Conservation (phyloP, 2,113 vertebrate genomes). For the Apeltes quadracus region DNA sequence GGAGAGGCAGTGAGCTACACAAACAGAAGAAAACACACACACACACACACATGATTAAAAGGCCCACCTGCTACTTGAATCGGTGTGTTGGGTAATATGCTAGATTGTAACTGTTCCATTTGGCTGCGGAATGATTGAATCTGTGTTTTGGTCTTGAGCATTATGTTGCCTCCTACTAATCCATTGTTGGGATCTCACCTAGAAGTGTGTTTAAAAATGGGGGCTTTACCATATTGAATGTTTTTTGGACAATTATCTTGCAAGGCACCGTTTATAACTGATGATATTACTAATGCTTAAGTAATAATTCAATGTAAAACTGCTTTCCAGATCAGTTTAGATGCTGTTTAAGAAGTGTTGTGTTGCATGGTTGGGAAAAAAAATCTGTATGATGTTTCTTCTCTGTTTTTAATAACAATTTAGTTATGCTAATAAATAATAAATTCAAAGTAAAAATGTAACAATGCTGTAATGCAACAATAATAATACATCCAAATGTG, state of each 20-base stretch:
- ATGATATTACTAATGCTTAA: conserved; percentile 1
- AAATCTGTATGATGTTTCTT: background rate
- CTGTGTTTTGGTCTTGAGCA: conserved; percentile 26
- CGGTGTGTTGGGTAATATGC: conserved; percentile 12
- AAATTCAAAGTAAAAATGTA: background rate
- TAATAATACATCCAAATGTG: background rate
- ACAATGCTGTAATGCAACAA: background rate
- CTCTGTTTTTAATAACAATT: background rate
- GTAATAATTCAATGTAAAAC: background rate
- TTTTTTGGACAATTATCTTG: background rate
- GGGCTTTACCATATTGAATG: background rate
- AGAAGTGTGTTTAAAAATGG: background rate
- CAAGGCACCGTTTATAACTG: background rate
- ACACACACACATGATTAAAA: conserved; percentile 2
- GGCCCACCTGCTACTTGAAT: conserved; percentile 27
- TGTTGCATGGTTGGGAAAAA: background rate
- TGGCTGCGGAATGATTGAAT: conserved; percentile 59
- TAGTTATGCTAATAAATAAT: background rate
- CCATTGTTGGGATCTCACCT: background rate
- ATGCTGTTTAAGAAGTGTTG: background rate
- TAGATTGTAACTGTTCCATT: conserved; percentile 37
- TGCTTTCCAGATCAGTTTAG: background rate
- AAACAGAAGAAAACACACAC: conserved; percentile 50
- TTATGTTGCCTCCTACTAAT: conserved; percentile 1
- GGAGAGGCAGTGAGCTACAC: conserved; percentile 82